Base-by-base conservation (phyloP, 92 coral and sea anemone species). In the Zoanthus sansibaricus region DNA sequence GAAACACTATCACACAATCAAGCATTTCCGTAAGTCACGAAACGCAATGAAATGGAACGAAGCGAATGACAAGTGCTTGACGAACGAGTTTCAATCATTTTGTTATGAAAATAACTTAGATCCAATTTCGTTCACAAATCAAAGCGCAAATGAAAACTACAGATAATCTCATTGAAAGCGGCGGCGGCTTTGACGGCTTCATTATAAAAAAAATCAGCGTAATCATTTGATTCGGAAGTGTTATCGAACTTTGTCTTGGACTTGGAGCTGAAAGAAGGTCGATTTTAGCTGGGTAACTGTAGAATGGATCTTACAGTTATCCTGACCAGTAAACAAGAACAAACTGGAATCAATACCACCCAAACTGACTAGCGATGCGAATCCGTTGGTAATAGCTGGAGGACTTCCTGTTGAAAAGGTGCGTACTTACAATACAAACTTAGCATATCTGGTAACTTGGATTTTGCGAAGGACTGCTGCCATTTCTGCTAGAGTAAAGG, bases 11-110 rank as follows among this genome's bases (percentile, higher is more conserved):
- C 74, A 30, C 74, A 69, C 69, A 31, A 12, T 46, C 67, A 32
- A 33, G 82, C 82, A 76, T 54, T 62, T 51, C 82, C 82, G 82
- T 47, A 32, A 44, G 85, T 80, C 85, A 80, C 85, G 85, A 64
- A 78, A 77, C n/a, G 69, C 83, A 77, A 18, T 77, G 71, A 77
- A 13, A 79, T 79, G 84, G 84, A 79, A 80, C 85, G 85, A 80
- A 64, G 85, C 37, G 70, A 77, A 52, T 77, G 82, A 77, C 83
- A 77, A 21, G 17, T 32, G 9, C 59, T 49, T 45, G 64, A 20
- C 66, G 85, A 30, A 69, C 46, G 46, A 59, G 59, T 62, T 44
- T 42, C 75, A 80, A 80, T 61, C 12, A 46, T 80, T 80, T 80
- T 80, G 85, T 80, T 80, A 59, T 80, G 75, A 64, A 66, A 44